phyloP scores from a whole-genome alignment of 2,113 vertebrate genomes.

The Speoplatyrhinus poulsoni region DNA sequence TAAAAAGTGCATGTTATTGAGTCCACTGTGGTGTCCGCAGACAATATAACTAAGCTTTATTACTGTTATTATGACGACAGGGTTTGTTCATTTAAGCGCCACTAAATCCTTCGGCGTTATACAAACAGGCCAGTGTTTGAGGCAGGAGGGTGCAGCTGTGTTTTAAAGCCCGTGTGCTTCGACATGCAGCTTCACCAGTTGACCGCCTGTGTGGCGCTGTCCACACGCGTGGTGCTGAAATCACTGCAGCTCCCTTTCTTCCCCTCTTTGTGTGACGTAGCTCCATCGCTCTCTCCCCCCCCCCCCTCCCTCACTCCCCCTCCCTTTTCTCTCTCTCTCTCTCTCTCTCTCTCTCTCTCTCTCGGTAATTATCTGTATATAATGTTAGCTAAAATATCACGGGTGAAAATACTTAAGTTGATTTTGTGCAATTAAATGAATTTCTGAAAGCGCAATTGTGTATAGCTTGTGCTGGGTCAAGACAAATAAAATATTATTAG shows the following conservation, averaged over 20 bases:
- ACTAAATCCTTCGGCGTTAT: too few relatives aligned
- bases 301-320: constrained; percentile 13
- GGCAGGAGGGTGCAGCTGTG: too few relatives aligned
- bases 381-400: neutral
- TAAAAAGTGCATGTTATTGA: too few relatives aligned
- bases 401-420: neutral
- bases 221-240: constrained; percentile 77
- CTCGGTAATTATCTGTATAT: neutral
- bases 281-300: neutral
- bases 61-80: too few relatives aligned
- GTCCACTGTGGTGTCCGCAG: too few relatives aligned
- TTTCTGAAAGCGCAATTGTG: neutral
- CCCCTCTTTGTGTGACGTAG: neutral
- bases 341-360: constrained; percentile 38
- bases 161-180: too few relatives aligned
- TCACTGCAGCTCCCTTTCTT: neutral
- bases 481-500: too few relatives aligned
- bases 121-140: too few relatives aligned
- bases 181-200: constrained; percentile 57
- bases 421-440: neutral
- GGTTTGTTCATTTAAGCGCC: too few relatives aligned
- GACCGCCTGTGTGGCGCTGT: constrained; percentile 78
- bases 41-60: too few relatives aligned
- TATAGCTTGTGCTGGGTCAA: neutral
- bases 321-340: constrained; percentile 31